phyloP scores from a whole-genome alignment of 37 sponge, comb jelly and placozoan species.

The Theonella swinhoei region DNA sequence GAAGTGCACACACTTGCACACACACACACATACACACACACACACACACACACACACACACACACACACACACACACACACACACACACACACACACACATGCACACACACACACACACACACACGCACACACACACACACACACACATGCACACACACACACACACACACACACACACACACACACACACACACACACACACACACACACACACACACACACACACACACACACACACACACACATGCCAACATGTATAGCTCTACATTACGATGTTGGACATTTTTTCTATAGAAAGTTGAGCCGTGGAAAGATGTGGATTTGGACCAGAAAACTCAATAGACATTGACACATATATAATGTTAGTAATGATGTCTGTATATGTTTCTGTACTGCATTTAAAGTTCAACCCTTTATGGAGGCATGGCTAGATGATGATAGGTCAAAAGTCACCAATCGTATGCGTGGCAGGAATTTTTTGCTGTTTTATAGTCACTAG shows the following conservation, averaged over 20 bases:
- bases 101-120: too few relatives aligned
- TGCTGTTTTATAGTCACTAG: too few relatives aligned
- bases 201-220: slow-evolving; percentile 49
- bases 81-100: too few relatives aligned
- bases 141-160: neutral
- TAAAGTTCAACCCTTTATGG: too few relatives aligned
- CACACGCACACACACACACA: neutral
- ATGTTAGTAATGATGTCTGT: neutral
- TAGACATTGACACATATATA: neutral
- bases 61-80: too few relatives aligned
- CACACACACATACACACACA: too few relatives aligned
- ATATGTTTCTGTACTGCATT: neutral
- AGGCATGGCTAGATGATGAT: too few relatives aligned
- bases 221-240: slow-evolving; percentile 31
- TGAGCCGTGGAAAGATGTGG: slow-evolving; percentile 35
- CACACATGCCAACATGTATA: too few relatives aligned
- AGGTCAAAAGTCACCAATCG: too few relatives aligned
- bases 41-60: too few relatives aligned
- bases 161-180: slow-evolving; percentile 21
- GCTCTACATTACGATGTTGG: neutral
- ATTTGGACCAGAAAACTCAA: neutral
- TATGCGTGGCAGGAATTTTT: too few relatives aligned
- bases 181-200: slow-evolving; percentile 34
- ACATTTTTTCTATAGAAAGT: slow-evolving; percentile 20
- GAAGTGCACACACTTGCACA: too few relatives aligned